Evolutionary conservation across 2,113 vertebrate genomes (phyloP).

Genomic region (Zosterops lateralis): DNA sequence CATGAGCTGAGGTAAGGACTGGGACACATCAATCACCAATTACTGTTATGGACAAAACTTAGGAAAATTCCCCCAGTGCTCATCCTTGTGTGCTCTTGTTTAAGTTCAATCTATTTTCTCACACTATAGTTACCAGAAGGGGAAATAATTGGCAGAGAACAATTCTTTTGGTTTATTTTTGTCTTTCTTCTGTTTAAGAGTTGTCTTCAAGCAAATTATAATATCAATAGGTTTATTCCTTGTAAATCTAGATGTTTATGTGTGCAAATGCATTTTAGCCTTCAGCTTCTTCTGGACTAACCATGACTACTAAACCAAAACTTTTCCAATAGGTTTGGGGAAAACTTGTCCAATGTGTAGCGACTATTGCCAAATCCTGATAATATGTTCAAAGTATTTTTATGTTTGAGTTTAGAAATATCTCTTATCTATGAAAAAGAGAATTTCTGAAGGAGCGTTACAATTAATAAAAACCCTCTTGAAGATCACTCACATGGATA

Average conservation of each 20-base stretch:
- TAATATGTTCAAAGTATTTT: not conserved
- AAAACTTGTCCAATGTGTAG: not conserved
- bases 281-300: not conserved
- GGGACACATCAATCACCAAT: not conserved
- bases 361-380: not conserved
- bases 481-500: not conserved
- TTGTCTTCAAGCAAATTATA: not conserved
- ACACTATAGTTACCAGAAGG: not conserved
- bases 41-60: not conserved
- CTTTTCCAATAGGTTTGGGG: not conserved
- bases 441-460: not conserved
- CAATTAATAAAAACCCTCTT: not conserved
- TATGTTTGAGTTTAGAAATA: not conserved
- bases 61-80: not conserved
- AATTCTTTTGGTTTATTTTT: not conserved
- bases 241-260: not conserved
- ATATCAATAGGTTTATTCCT: not conserved
- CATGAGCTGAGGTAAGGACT: not conserved
- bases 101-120: not conserved
- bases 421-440: not conserved
- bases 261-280: not conserved
- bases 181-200: not conserved
- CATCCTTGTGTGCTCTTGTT: not conserved
- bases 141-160: not conserved
- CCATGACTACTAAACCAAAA: not conserved